A percentile compares a stretch with the other conserved stretches of the same genome.
phyloP scores from a whole-genome alignment of 1,140 invertebrate genomes.

The Druon quercuslanigerum region DNA sequence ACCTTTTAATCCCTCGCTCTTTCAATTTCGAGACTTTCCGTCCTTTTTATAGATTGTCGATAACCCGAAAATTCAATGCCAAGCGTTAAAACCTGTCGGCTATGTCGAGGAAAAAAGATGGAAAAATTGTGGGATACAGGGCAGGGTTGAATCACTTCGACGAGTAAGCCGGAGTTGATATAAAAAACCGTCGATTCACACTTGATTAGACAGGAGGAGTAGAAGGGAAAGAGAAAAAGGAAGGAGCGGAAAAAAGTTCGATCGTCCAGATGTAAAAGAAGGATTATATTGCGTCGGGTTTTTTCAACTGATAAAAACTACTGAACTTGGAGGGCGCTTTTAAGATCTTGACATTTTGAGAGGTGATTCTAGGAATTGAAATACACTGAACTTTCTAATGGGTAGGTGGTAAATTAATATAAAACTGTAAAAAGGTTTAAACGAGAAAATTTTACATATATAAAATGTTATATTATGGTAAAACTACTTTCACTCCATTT shows the following conservation, averaged over 20 bases:
- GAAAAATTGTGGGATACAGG: constrained; percentile 62
- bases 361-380: too few species aligned
- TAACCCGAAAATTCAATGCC: constrained; percentile 42
- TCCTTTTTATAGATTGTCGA: constrained; percentile 35
- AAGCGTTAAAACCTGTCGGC: constrained; percentile 49
- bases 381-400: too few species aligned
- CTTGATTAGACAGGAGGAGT: constrained; percentile 48
- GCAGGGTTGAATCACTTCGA: constrained; percentile 50
- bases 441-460: too few species aligned
- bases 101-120: constrained; percentile 41
- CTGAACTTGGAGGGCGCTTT: constrained; percentile 54
- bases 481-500: too few species aligned
- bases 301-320: constrained; percentile 63
- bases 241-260: constrained; percentile 47
- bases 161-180: constrained; percentile 65
- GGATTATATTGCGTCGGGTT: constrained; percentile 65
- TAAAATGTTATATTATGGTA: too few species aligned
- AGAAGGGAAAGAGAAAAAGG: constrained; percentile 45
- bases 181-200: constrained; percentile 63
- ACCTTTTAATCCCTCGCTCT: not conserved
- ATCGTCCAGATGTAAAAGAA: constrained; percentile 65
- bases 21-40: constrained; percentile 8
- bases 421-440: too few species aligned
- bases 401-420: too few species aligned
- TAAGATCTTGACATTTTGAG: constrained; percentile 59